phyloP scores from a whole-genome alignment of 2,888 invertebrate species.

The Megaustenia siamemsis region DNA sequence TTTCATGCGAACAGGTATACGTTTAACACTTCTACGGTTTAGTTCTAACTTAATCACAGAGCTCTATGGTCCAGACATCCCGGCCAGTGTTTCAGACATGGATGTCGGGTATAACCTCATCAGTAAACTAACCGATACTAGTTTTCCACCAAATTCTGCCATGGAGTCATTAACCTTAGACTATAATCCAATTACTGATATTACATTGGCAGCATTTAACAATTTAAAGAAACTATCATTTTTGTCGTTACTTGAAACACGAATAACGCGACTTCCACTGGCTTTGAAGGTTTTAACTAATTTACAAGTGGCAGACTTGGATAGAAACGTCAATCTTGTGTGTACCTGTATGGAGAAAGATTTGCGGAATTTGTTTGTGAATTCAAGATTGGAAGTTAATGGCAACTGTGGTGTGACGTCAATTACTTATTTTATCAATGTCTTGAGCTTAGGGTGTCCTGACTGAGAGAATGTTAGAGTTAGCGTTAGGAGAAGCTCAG shows the following conservation, averaged over 20 bases:
- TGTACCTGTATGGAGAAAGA: conserved; percentile 16
- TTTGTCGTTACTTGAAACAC: background rate
- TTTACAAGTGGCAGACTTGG: background rate
- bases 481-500: background rate
- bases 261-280: conserved; percentile 6
- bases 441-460: background rate
- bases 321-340: background rate
- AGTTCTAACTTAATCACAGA: background rate
- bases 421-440: background rate
- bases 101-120: background rate
- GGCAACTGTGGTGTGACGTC: conserved; percentile 14
- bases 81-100: background rate
- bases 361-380: background rate
- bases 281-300: background rate
- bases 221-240: background rate
- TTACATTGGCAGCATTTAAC: background rate
- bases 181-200: conserved; percentile 17
- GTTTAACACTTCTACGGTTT: background rate
- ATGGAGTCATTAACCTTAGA: background rate
- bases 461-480: background rate
- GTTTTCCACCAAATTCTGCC: conserved; percentile 6
- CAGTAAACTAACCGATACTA: background rate
- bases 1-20: background rate
- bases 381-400: background rate
- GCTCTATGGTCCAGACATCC: background rate